These are phyloP conservation scores for Thereva unica DNA, from an alignment of 2,888 invertebrate genomes.

Conservation along the genomic window DNA sequence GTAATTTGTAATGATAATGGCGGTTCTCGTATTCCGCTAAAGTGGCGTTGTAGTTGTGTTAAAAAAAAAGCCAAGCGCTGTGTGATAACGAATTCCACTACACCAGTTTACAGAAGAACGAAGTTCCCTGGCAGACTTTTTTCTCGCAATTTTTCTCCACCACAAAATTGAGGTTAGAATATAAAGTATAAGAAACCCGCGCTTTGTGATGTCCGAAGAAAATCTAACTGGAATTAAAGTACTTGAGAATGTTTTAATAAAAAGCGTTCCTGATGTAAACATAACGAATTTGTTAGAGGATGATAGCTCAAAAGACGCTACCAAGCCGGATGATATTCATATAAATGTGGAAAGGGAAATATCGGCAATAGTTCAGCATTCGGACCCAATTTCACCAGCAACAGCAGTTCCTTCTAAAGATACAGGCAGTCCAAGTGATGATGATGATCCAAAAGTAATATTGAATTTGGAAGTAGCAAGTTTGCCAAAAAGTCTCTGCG, in stretches of 20 bases:
- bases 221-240: constrained; percentile 3
- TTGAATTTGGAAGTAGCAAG: constrained; percentile 21
- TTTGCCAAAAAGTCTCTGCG: neutral
- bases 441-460: constrained; percentile 20
- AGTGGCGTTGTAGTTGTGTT: constrained; percentile 17
- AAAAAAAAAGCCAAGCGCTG: neutral
- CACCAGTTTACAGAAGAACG: constrained; percentile 5
- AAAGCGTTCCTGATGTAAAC: neutral
- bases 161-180: constrained; percentile 12
- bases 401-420: constrained; percentile 12
- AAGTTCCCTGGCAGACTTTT: constrained; percentile 7
- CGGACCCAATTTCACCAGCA: constrained; percentile 28
- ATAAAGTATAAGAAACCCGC: constrained; percentile 5
- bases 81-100: constrained; percentile 10
- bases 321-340: neutral
- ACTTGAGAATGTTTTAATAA: constrained; percentile 9
- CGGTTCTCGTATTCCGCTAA: constrained; percentile 7
- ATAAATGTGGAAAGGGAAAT: constrained; percentile 15
- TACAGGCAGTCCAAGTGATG: constrained; percentile 4
- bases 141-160: neutral
- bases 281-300: neutral
- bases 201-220: constrained; percentile 23
- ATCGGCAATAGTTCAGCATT: constrained; percentile 24
- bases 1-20: constrained; percentile 18
- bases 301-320: neutral